Evolutionary conservation across 2,888 invertebrate genomes (phyloP).

Genomic region (Agrypnus murinus): DNA sequence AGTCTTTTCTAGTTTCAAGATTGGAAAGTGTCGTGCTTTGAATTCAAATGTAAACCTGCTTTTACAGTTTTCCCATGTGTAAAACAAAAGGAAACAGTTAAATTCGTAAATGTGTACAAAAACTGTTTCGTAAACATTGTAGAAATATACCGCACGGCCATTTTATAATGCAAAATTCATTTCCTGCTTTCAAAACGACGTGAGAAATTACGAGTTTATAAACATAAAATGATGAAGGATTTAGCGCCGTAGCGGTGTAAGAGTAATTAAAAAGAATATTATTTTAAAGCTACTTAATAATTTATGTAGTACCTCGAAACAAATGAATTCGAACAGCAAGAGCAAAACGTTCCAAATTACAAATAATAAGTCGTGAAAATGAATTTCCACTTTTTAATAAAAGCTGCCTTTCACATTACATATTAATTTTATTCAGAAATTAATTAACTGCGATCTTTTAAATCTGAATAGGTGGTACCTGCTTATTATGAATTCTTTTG

Average conservation of each 20-base stretch:
- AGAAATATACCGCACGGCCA: conserved; percentile 31
- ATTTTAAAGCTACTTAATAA: conserved; percentile 31
- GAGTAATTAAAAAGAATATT: conserved; percentile 40
- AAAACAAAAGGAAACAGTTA: conserved; percentile 52
- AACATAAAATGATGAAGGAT: conserved; percentile 37
- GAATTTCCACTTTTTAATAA: not conserved
- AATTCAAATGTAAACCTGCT: conserved; percentile 46
- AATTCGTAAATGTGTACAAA: conserved; percentile 46
- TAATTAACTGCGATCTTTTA: conserved; percentile 10
- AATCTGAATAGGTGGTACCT: conserved; percentile 1
- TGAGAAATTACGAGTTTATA: conserved; percentile 47
- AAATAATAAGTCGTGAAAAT: not conserved
- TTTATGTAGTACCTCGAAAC: conserved; percentile 25
- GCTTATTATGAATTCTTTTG: not conserved
- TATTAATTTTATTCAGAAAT: conserved; percentile 8
- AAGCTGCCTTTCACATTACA: not conserved
- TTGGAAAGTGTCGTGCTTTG: conserved; percentile 51
- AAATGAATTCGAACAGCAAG: too few relatives aligned
- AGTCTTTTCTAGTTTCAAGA: conserved; percentile 47
- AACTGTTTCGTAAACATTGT: conserved; percentile 43
- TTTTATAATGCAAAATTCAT: conserved; percentile 47
- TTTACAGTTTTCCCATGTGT: conserved; percentile 51
- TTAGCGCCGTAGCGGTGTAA: conserved; percentile 21
- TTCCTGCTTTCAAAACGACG: conserved; percentile 49
- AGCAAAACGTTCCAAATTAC: not conserved